Conservation (phyloP, 2,797 vertebrate species). For the Anabas testudineus region DNA sequence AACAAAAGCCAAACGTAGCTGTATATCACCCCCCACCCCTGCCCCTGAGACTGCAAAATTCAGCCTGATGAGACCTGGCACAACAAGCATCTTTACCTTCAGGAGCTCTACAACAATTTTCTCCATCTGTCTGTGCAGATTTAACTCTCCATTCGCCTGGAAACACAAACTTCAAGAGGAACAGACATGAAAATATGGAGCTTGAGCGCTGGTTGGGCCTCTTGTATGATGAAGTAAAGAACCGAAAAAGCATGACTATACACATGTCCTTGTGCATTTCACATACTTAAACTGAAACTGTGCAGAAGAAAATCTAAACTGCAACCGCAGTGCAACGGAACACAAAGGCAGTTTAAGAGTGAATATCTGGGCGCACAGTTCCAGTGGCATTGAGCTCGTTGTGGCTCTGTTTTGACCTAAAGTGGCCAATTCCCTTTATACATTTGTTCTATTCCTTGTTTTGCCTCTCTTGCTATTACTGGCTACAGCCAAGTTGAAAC, state of each 20-base stretch:
- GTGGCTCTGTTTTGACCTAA: no score
- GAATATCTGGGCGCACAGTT: no score
- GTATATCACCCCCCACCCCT: conserved; percentile 45
- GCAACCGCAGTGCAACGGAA: no score
- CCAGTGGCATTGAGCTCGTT: no score
- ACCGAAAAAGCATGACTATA: not conserved
- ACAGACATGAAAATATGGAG: conserved; percentile 47
- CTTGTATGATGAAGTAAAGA: not conserved
- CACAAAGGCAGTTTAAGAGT: no score
- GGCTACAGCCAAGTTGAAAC: no score
- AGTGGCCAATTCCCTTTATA: no score
- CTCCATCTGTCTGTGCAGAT: conserved; percentile 78
- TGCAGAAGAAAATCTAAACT: no score
- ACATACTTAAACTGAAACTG: no score
- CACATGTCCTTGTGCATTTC: no score
- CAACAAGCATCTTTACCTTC: conserved; percentile 70
- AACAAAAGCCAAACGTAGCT: conserved; percentile 64
- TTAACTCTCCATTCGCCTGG: conserved; percentile 65
- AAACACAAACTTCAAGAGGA: conserved; percentile 57
- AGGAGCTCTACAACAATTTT: conserved; percentile 64
- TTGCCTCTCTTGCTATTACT: no score
- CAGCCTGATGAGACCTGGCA: conserved; percentile 82
- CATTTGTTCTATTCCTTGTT: no score
- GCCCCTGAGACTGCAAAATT: conserved; percentile 59
- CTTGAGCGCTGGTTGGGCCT: conserved; percentile 21